Conservation (phyloP, 2,113 vertebrate genomes). For the Rhea americana region DNA sequence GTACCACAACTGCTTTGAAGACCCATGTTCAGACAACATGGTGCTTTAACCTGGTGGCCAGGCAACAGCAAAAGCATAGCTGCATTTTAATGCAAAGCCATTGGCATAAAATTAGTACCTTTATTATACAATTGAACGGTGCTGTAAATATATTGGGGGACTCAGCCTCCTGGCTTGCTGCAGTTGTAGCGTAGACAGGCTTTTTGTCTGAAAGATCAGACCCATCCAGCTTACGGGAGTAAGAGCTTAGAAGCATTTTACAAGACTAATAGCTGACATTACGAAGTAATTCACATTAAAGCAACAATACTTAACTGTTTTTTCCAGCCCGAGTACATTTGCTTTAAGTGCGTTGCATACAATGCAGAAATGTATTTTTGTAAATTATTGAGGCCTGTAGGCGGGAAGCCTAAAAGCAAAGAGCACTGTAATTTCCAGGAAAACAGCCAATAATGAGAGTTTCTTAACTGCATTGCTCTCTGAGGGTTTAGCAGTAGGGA, state of each 20-base stretch:
- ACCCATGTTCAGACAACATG: background rate
- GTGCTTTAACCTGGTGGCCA: background rate
- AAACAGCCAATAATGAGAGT: conserved; percentile 31
- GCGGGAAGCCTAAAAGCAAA: conserved; percentile 50
- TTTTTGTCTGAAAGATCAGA: background rate
- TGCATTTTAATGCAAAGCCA: background rate
- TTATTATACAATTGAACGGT: background rate
- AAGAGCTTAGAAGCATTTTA: background rate
- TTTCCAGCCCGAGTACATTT: background rate
- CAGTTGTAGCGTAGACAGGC: background rate
- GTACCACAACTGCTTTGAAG: background rate
- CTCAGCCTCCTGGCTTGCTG: background rate
- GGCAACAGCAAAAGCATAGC: background rate
- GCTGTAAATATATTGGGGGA: background rate
- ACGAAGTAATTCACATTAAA: conserved; percentile 19
- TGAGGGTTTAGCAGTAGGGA: background rate
- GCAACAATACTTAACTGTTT: background rate
- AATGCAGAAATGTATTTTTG: background rate
- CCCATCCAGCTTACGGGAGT: background rate
- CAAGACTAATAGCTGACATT: background rate
- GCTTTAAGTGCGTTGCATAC: background rate
- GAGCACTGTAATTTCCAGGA: conserved; percentile 59
- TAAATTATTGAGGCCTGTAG: conserved; percentile 49
- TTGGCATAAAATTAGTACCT: background rate
- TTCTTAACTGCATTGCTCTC: conserved; percentile 14